Percentiles rank a stretch among this genome's conserved stretches.
These are phyloP conservation scores for Trichopoda pennipes DNA, from an alignment of 2,888 invertebrate genomes.

Conservation along the genomic window DNA sequence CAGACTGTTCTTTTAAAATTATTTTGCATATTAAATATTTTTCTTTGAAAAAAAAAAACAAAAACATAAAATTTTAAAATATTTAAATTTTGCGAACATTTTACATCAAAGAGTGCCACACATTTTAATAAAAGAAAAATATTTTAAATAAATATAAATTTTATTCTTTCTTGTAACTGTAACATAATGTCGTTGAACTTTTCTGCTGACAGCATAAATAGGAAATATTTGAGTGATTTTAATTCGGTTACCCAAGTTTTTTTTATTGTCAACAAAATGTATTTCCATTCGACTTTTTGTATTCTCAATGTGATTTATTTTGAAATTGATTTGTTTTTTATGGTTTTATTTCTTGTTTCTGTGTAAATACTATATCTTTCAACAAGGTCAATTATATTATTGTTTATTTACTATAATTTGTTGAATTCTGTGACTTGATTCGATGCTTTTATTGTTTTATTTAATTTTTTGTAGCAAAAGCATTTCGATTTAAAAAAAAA, in stretches of 20 bases:
- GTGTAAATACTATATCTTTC: constrained; percentile 16
- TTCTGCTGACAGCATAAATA: constrained; percentile 23
- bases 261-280: constrained; percentile 9
- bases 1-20: too few species aligned
- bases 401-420: constrained; percentile 59
- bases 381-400: constrained; percentile 63
- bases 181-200: constrained; percentile 63
- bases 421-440: constrained; percentile 23
- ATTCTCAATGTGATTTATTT: constrained; percentile 31
- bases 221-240: constrained; percentile 43
- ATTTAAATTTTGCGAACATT: background rate
- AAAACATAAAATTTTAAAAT: too few species aligned
- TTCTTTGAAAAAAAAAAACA: too few species aligned
- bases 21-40: too few species aligned
- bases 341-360: constrained; percentile 16
- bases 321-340: constrained; percentile 14
- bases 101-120: background rate
- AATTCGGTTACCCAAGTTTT: background rate
- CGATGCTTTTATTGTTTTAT: constrained; percentile 10
- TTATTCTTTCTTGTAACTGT: constrained; percentile 24
- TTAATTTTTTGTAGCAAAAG: constrained; percentile 9
- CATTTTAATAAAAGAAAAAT: too few species aligned
- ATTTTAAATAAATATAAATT: too few species aligned
- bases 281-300: constrained; percentile 40
- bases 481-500: constrained; percentile 22